These are phyloP conservation scores for Rousettus madagascariensis DNA, from an alignment of 2,797 vertebrate genomes.

Conservation along the genomic window DNA sequence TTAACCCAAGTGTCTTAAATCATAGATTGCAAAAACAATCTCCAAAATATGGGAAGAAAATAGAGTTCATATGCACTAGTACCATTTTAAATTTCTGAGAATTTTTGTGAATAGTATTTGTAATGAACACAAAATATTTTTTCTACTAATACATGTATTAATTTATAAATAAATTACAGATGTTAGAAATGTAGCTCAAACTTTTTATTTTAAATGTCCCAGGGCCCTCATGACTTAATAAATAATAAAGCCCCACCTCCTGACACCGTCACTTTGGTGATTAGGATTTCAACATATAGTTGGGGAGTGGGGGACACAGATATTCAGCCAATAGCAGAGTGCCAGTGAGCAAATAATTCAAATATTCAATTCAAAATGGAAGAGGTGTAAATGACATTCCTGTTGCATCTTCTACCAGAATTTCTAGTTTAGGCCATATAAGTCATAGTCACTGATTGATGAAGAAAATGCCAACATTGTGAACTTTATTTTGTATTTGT, in stretches of 20 bases:
- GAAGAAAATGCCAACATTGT: background rate
- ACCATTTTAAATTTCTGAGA: background rate
- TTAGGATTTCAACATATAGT: background rate
- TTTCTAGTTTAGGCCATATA: background rate
- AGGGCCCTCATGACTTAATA: background rate
- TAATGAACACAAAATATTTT: constrained; percentile 29
- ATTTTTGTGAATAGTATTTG: background rate
- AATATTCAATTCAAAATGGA: background rate
- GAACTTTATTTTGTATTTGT: constrained; percentile 37
- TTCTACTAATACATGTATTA: background rate
- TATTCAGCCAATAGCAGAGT: background rate
- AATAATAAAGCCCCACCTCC: background rate
- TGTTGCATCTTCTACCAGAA: background rate
- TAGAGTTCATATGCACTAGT: background rate
- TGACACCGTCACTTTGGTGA: background rate
- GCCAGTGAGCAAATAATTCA: background rate
- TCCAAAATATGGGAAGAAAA: background rate
- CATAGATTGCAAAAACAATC: background rate
- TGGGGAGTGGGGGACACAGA: background rate
- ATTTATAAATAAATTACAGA: background rate
- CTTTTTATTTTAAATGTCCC: background rate
- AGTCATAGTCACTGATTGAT: background rate
- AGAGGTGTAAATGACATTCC: background rate
- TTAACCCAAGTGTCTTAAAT: background rate
- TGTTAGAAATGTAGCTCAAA: background rate